Evolutionary conservation across 2,888 invertebrate species (phyloP).

Genomic region (Arctia plantaginis): DNA sequence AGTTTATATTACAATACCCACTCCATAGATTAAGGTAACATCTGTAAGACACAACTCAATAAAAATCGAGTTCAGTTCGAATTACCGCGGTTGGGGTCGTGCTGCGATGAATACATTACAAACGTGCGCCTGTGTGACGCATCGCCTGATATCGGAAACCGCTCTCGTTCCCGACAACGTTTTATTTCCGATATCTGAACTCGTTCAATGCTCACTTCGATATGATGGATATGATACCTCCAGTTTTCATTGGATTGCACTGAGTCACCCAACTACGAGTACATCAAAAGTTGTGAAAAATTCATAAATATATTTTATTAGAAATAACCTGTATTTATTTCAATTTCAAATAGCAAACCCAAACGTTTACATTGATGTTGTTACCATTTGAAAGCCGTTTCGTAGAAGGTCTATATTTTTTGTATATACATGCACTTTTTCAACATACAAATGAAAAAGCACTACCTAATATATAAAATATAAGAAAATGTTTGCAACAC

Average conservation of each 20-base stretch:
- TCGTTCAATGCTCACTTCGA: slow-evolving; percentile 61
- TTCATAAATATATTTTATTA: slow-evolving; percentile 13
- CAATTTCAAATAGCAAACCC: slow-evolving; percentile 24
- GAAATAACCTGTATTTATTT: slow-evolving; percentile 19
- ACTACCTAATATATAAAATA: neutral
- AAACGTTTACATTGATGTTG: neutral
- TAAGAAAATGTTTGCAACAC: slow-evolving; percentile 1
- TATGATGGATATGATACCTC: slow-evolving; percentile 56
- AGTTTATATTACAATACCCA: slow-evolving; percentile 15
- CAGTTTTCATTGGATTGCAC: slow-evolving; percentile 39
- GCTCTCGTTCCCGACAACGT: slow-evolving; percentile 56
- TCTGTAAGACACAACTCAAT: slow-evolving; percentile 34
- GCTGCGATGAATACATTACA: slow-evolving; percentile 55
- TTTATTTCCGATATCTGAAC: slow-evolving; percentile 64
- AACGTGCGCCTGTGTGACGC: slow-evolving; percentile 52
- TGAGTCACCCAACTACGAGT: slow-evolving; percentile 27
- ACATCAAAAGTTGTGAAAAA: slow-evolving; percentile 30
- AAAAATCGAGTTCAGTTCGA: slow-evolving; percentile 37
- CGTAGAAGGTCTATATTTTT: neutral
- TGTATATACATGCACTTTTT: neutral
- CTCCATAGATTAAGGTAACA: slow-evolving; percentile 16
- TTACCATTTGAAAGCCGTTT: neutral
- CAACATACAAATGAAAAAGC: neutral
- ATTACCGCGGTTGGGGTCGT: slow-evolving; percentile 32
- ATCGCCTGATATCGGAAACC: slow-evolving; percentile 58